phyloP scores from a whole-genome alignment of 2,113 vertebrate genomes.

The Gobiocypris rarus region DNA sequence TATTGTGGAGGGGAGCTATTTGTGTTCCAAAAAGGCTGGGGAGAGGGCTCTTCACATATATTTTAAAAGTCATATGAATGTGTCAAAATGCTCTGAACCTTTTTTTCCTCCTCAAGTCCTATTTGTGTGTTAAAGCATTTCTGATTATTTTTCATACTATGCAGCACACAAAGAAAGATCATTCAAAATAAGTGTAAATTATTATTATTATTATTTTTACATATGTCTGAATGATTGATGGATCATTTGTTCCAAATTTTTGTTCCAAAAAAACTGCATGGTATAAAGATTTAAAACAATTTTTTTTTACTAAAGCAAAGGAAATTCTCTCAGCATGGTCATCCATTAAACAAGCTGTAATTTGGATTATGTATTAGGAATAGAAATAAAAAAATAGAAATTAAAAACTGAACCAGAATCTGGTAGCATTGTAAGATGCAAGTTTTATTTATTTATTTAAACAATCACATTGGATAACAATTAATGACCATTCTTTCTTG shows the following conservation, averaged over 20 bases:
- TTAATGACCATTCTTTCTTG: background rate
- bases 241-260: no score
- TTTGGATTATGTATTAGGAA: background rate
- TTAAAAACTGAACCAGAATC: background rate
- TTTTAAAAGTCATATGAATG: constrained; percentile 69
- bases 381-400: background rate
- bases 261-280: no score
- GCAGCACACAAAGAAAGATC: background rate
- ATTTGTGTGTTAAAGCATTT: background rate
- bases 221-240: constrained; percentile 25
- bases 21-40: constrained; percentile 49
- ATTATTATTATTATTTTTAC: background rate
- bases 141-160: constrained; percentile 13
- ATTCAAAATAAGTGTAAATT: constrained; percentile 21
- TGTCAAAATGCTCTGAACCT: constrained; percentile 60
- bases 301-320: background rate
- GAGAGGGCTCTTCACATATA: constrained; percentile 56
- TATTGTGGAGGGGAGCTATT: constrained; percentile 59
- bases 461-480: background rate
- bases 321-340: background rate
- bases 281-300: no score
- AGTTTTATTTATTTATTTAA: background rate
- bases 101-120: constrained; percentile 41
- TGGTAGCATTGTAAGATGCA: background rate
- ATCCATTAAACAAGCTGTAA: background rate